Base-by-base conservation (phyloP, 2,797 vertebrate species). In the Pelochelys cantorii region DNA sequence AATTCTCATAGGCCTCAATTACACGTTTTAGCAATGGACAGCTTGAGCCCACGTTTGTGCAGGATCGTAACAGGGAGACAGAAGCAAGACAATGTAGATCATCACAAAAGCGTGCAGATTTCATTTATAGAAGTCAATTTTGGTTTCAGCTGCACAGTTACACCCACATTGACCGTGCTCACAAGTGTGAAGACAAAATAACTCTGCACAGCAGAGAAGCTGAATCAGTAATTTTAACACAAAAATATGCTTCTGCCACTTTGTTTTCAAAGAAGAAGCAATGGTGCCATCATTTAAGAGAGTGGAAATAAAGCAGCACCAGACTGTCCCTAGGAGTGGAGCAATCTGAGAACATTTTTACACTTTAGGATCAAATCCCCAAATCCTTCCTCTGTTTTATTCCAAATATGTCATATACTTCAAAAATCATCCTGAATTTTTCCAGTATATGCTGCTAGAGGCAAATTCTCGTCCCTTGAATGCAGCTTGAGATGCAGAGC, bases 71-170 rank as follows among this genome's bases (percentile, higher is more conserved):
- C 53, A 55, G 78, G 86, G 80, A 75, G 86, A 37, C 54, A 90
- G 74, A 52, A 59, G 80, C 57, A 14, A 92, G 90, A 82, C 57
- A 86, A 15, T 34, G 78, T 55, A 85, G 91, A 2, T 57, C 83
- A 85, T 95, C 86, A 96, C 74, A 87, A 90, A 87, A 94, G 92
- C 84, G 95, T 34, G 59, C 56, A 95, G 53, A 88, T 84, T 94
- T 95, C 95, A 96, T 95, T 96, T 97, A 95, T 95, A 89, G 95
- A 89, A 94, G 78, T 85, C 83, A 93, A 95, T 97, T 97, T 95
- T 93, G 87, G 91, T 95, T 22, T 77, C 37, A 27, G 93, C 95
- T 95, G 96, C 82, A 90, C 95, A 5, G 13, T 96, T 48, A 95
- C 81, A 82, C 60, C 84, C 93, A 82, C 93, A 68, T 94, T 89